Percentiles rank a stretch among this genome's conserved stretches.
Conservation (phyloP, 2,113 vertebrate genomes). For the Furnarius figulus region DNA sequence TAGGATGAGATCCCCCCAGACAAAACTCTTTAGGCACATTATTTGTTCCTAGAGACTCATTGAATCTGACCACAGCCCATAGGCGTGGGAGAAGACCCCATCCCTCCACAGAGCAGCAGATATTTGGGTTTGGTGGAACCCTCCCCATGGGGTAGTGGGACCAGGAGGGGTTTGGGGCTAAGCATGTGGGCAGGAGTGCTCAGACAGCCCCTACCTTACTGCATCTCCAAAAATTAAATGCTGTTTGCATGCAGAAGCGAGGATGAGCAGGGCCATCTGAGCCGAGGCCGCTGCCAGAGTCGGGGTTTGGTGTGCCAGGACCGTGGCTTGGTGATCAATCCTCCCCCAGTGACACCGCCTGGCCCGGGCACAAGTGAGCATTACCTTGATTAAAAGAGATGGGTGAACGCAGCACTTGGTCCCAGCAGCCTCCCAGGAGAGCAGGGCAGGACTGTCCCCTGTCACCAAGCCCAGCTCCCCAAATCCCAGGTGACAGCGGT, state of each 20-base stretch:
- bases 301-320: background rate
- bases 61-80: rapidly evolving
- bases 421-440: background rate
- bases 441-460: background rate
- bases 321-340: background rate
- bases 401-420: background rate
- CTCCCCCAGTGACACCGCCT: background rate
- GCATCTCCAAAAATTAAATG: background rate
- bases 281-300: background rate
- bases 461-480: background rate
- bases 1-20: background rate
- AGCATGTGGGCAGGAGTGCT: background rate
- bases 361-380: background rate
- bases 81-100: rapidly evolving
- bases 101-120: rapidly evolving
- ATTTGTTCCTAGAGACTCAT: background rate
- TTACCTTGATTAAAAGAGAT: slow-evolving; percentile 46
- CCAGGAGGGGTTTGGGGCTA: background rate
- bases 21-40: background rate
- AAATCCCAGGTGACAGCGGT: rapidly evolving
- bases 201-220: background rate
- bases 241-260: background rate
- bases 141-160: rapidly evolving
- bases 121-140: background rate
- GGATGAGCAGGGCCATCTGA: background rate